These are phyloP conservation scores for Gerris buenoi DNA, from an alignment of 1,140 invertebrate species.

Conservation along the genomic window DNA sequence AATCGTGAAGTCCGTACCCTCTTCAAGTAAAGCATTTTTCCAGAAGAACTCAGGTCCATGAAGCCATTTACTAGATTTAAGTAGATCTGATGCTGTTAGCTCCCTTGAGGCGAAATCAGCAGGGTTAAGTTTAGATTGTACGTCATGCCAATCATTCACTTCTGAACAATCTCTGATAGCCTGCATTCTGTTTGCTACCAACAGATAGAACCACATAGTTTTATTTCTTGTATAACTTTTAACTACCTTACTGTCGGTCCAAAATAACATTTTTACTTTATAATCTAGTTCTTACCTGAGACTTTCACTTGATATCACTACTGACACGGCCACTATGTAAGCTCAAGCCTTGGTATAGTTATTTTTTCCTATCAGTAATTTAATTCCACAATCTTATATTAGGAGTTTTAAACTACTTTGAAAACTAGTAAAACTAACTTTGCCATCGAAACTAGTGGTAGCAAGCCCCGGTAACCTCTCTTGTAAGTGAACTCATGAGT, in stretches of 20 bases:
- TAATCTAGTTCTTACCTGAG: background rate
- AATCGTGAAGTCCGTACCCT: too few relatives aligned
- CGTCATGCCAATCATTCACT: background rate
- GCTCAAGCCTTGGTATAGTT: background rate
- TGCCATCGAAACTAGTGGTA: too few relatives aligned
- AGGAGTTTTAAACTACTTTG: too few relatives aligned
- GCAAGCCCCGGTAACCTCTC: too few relatives aligned
- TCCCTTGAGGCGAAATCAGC: background rate
- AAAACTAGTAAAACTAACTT: too few relatives aligned
- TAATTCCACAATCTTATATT: too few relatives aligned
- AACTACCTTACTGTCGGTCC: background rate
- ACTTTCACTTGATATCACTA: background rate
- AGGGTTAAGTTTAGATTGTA: background rate
- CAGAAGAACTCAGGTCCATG: too few relatives aligned
- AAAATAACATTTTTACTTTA: background rate
- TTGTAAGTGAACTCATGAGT: too few relatives aligned
- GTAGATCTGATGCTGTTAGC: background rate
- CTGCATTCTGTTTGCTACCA: too few relatives aligned
- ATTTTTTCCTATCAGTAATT: too few relatives aligned
- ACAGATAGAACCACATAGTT: too few relatives aligned
- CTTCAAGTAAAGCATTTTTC: too few relatives aligned
- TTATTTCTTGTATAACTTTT: background rate
- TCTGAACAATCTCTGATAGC: background rate
- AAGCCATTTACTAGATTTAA: background rate
- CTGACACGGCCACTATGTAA: background rate